Percentiles rank a stretch among this genome's conserved stretches.
Conservation (phyloP, 2,113 vertebrate genomes). For the Suncus etruscus region DNA sequence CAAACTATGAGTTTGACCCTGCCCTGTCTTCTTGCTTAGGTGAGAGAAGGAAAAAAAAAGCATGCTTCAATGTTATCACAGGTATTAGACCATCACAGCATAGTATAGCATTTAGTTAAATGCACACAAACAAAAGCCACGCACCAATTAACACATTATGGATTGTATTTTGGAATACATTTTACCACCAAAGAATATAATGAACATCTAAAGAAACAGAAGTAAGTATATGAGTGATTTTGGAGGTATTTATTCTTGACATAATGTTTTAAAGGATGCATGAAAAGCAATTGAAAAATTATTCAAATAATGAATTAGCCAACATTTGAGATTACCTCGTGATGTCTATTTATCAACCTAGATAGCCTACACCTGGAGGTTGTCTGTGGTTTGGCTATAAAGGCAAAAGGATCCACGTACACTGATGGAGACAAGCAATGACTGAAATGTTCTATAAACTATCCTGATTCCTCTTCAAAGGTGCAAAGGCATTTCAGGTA, state of each 20-base stretch:
- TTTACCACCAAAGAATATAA: too few relatives aligned
- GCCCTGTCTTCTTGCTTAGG: too few relatives aligned
- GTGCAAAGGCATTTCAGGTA: neutral
- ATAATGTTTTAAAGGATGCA: neutral
- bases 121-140: too few relatives aligned
- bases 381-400: neutral
- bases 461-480: neutral
- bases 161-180: too few relatives aligned
- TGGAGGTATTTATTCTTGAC: neutral
- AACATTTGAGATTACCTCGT: neutral
- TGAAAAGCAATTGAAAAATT: neutral
- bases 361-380: accelerated
- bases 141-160: too few relatives aligned
- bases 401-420: too few relatives aligned
- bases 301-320: neutral
- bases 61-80: too few relatives aligned
- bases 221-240: neutral
- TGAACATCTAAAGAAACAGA: too few relatives aligned
- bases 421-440: neutral
- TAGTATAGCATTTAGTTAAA: too few relatives aligned
- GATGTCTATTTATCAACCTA: neutral
- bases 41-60: too few relatives aligned
- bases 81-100: too few relatives aligned
- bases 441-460: neutral
- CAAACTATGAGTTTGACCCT: too few relatives aligned